A percentile compares a stretch with the other conserved stretches of the same genome.
phyloP scores from a whole-genome alignment of 2,888 invertebrate genomes.

The Allophyes oxyacanthae region DNA sequence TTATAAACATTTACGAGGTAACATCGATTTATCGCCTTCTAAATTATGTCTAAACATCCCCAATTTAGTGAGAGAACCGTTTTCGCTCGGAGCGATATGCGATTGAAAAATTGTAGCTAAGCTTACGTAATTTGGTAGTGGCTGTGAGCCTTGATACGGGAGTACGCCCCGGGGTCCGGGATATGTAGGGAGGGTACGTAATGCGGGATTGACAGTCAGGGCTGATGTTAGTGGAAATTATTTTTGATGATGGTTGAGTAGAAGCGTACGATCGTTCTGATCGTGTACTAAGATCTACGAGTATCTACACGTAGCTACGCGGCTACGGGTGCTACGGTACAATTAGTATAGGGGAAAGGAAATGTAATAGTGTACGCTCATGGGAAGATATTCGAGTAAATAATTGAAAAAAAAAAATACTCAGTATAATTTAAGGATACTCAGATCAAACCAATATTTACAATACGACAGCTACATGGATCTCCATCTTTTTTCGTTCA shows the following conservation, averaged over 20 bases:
- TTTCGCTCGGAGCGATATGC: constrained; percentile 74
- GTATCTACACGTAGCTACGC: too few relatives aligned
- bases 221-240: constrained; percentile 49
- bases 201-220: constrained; percentile 50
- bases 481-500: too few relatives aligned
- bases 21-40: constrained; percentile 62
- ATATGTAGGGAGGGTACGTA: constrained; percentile 53
- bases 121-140: constrained; percentile 80
- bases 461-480: too few relatives aligned
- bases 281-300: too few relatives aligned
- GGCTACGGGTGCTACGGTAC: too few relatives aligned
- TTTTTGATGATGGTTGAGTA: constrained; percentile 37
- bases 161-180: constrained; percentile 58
- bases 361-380: too few relatives aligned
- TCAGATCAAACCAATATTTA: too few relatives aligned
- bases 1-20: constrained; percentile 30
- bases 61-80: constrained; percentile 72
- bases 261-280: background rate
- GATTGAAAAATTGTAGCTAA: constrained; percentile 85
- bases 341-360: too few relatives aligned
- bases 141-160: constrained; percentile 61
- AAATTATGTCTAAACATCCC: constrained; percentile 77
- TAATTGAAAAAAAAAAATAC: too few relatives aligned
- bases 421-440: too few relatives aligned
- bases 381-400: too few relatives aligned